phyloP scores from a whole-genome alignment of 2,113 vertebrate species.

The Neolamprologus cancellatus region DNA sequence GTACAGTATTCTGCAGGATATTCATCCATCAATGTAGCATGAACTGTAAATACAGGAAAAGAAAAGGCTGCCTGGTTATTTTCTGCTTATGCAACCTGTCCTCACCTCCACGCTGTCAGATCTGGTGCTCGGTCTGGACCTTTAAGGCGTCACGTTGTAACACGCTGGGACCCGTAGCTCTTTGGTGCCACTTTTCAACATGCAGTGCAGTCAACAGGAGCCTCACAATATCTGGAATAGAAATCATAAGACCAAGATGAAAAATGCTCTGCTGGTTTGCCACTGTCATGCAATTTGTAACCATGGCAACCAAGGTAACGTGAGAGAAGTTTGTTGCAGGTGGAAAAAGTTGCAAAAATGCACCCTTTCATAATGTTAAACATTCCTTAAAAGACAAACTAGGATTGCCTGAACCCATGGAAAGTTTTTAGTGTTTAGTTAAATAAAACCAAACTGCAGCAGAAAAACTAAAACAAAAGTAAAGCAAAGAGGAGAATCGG shows the following conservation, averaged over 20 bases:
- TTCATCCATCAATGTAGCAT: background rate
- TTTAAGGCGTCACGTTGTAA: background rate
- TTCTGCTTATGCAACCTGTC: background rate
- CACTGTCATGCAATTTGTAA: background rate
- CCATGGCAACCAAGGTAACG: background rate
- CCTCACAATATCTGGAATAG: accelerated
- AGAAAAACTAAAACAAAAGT: background rate
- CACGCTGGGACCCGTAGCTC: background rate
- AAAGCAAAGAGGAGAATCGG: background rate
- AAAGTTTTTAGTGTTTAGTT: background rate
- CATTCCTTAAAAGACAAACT: background rate
- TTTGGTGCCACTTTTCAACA: background rate
- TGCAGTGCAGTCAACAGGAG: background rate
- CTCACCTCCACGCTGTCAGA: background rate
- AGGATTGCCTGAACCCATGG: background rate
- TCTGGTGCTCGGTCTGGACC: background rate
- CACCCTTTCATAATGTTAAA: background rate
- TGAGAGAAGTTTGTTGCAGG: background rate
- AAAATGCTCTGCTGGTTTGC: background rate
- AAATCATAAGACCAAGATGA: background rate
- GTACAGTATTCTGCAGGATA: background rate
- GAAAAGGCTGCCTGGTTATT: background rate
- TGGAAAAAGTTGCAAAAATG: background rate
- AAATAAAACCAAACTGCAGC: accelerated
- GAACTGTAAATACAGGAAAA: background rate